Evolutionary conservation across 1,140 invertebrate species (phyloP), one percentile per base, ranked within the genome.

Genomic region (Gryllus bimaculatus): DNA sequence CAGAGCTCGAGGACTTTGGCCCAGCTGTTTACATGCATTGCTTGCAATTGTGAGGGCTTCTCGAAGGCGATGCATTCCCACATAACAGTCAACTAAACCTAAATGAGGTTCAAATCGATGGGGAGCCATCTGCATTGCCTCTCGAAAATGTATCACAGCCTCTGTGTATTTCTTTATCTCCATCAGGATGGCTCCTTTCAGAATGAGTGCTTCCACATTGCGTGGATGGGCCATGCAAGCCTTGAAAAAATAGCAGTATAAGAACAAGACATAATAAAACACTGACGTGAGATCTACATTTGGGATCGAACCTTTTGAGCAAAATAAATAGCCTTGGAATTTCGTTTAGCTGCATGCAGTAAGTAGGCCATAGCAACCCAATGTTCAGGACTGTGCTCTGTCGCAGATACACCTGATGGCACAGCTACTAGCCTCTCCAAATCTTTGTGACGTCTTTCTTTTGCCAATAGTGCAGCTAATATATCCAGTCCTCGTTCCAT

Each of bases 91-190:
- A 8, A 93, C 90, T 48, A 94, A 84, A 39, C 92, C 92, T 86
- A 92, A 90, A 82, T 94, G 90, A 8, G 90, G 88, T 83, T 94
- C 93, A 83, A 87, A 90, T 81, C 89, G 84, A 81, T 88, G 85
- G 8, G 89, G 88, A 48, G 87, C 87, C 49, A 89, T 80, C 82
- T 91, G 89, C 81, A 92, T 87, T 0, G 92, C 93, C 85, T 94
- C 92, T 81, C 91, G 87, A 84, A 93, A 94, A 83, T 92, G 90
- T 73, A 88, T 85, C 4, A 91, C 87, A 8, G 93, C 92, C 81
- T 94, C 93, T 78, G 90, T 88, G 82, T 89, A 90, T 81, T 93
- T 93, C 83, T 93, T 93, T 76, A 93, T 85, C 81, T 93, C 90
- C 48, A 92, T 85, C 4, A 94, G 85, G 74, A 93, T 89, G 82